Base-by-base conservation (phyloP, 2,888 invertebrate species). In the Thera obeliscata region DNA sequence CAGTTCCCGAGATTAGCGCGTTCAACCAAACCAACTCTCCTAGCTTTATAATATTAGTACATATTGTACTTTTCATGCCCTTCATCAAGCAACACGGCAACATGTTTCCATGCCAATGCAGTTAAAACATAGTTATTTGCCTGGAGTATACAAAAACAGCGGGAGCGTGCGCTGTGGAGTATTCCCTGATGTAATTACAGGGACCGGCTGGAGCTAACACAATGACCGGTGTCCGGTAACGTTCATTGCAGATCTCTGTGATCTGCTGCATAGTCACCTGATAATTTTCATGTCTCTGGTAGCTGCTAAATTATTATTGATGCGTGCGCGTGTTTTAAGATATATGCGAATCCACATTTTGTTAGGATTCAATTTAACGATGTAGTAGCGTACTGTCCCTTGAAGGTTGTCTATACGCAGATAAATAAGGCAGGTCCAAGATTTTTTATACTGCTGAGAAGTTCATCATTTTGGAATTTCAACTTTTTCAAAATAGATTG, bases 101-200 rank as follows among this genome's bases (percentile, higher is more conserved):
- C 54, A 61, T 52, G 84, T 86, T 88, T 87, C 88, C 85, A 64
- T 66, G 67, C 67, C 60, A 66, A 63, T 63, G 63, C 36, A 59
- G 69, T 66, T 56, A 60, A 60, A 69, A 63, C 56, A 66, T 41
- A 69, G 69, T 66, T 69, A 63, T 66, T 56, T 69, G 69, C 55
- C 54, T 62, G 59, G 36, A 57, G 49, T 50, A 56, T 64, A 57
- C 64, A 58, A 61, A 66, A 69, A 66, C 69, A 66, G 22, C 22
- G 69, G 66, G 56, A 56, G 56, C 41, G 56, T 66, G 59, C 64
- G 43, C 56, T 48, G 46, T 38, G 54, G 64, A 61, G 69, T 69
- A 90, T 90, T 92, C 92, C 91, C 92, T 86, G 86, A 91, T 89
- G 91, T 90, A 91, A 92, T 92, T 92, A 92, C 85, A 74, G 81